Evolutionary conservation across 2,888 invertebrate genomes (phyloP).

Genomic region (Silvanus unidentatus): DNA sequence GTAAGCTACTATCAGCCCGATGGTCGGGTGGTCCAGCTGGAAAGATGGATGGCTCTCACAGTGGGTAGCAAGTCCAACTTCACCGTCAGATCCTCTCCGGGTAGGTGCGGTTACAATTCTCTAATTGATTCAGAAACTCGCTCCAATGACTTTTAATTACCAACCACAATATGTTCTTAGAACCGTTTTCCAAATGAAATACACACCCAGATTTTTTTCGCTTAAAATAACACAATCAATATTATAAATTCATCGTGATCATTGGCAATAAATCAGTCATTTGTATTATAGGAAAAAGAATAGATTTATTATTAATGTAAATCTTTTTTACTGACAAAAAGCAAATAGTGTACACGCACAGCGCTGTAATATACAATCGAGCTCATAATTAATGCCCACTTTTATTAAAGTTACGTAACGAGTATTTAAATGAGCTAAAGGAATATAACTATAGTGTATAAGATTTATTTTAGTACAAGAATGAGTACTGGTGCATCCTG

Average conservation of each 20-base stretch:
- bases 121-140: slow-evolving; percentile 25
- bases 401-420: slow-evolving; percentile 11
- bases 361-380: neutral
- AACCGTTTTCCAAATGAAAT: no score
- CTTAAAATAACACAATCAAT: no score
- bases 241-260: slow-evolving; percentile 1
- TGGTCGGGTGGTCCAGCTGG: slow-evolving; percentile 39
- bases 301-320: slow-evolving; percentile 2
- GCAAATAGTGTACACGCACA: slow-evolving; percentile 1
- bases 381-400: slow-evolving; percentile 3
- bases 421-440: slow-evolving; percentile 23
- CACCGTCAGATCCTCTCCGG: slow-evolving; percentile 8
- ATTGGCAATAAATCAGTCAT: slow-evolving; percentile 4
- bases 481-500: slow-evolving; percentile 27
- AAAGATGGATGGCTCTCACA: slow-evolving; percentile 35
- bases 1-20: slow-evolving; percentile 37
- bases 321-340: slow-evolving; percentile 6
- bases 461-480: slow-evolving; percentile 29
- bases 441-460: slow-evolving; percentile 4
- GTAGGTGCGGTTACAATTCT: slow-evolving; percentile 25
- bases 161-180: no score
- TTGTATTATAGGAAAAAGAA: slow-evolving; percentile 4
- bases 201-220: no score
- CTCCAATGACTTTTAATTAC: no score
- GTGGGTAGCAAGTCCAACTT: slow-evolving; percentile 30